Conservation (phyloP, 2,888 invertebrate genomes). For the Limnephilus rhombicus region DNA sequence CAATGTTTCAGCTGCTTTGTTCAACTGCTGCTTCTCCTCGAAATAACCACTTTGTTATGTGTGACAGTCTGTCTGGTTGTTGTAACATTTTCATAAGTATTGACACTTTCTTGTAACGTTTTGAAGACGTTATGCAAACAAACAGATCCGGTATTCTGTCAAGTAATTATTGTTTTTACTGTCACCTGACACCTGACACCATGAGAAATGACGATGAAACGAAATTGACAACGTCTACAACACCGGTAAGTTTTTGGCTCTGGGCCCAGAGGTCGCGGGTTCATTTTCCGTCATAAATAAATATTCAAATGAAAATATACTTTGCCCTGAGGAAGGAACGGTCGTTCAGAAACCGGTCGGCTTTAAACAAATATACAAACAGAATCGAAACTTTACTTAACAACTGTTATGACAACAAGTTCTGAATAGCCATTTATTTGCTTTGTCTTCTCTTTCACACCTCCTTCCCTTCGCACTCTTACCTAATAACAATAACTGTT, state of each 20-base stretch:
- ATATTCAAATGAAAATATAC: background rate
- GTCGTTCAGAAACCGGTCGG: too few relatives aligned
- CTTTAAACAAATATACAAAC: background rate
- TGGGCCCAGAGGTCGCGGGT: background rate
- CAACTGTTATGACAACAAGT: too few relatives aligned
- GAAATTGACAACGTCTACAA: background rate
- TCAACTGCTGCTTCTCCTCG: background rate
- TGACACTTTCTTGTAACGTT: background rate
- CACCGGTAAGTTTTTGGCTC: background rate
- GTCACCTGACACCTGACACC: background rate
- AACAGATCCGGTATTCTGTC: background rate
- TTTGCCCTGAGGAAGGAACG: too few relatives aligned
- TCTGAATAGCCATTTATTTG: too few relatives aligned
- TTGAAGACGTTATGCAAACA: background rate
- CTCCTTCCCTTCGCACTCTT: too few relatives aligned
- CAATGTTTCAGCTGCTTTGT: background rate
- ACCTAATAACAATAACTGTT: too few relatives aligned
- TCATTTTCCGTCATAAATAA: background rate
- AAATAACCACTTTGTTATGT: background rate
- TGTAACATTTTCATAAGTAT: conserved; percentile 1
- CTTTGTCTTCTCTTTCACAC: too few relatives aligned
- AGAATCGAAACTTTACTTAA: too few relatives aligned
- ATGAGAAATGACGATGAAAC: background rate
- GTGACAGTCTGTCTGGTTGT: background rate
- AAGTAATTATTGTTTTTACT: background rate